Evolutionary conservation across 2,888 invertebrate species (phyloP).

Genomic region (Drosophila flavopinicola): DNA sequence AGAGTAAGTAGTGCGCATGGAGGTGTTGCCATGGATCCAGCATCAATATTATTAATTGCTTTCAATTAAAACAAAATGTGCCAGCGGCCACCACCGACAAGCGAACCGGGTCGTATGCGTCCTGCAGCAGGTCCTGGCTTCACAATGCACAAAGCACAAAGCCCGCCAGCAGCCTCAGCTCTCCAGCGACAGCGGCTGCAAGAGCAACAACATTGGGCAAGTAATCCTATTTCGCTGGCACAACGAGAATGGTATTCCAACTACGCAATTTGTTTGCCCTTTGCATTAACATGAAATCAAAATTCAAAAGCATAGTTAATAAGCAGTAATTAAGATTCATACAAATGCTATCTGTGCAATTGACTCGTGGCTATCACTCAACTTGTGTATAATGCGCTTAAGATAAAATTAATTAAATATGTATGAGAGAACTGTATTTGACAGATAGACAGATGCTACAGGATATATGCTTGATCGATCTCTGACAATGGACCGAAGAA

Average conservation of each 20-base stretch:
- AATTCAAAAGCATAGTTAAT: no score
- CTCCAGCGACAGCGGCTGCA: background rate
- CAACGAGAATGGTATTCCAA: background rate
- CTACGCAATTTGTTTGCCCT: background rate
- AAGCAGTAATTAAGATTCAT: no score
- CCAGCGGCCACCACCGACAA: background rate
- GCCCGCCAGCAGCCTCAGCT: background rate
- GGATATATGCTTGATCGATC: no score
- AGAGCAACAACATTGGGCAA: background rate
- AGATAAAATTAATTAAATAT: no score
- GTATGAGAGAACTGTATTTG: no score
- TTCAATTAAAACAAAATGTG: conserved; percentile 59
- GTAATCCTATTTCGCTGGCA: conserved; percentile 1
- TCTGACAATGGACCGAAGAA: no score
- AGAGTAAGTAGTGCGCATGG: background rate
- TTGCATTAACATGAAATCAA: no score
- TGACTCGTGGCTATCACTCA: no score
- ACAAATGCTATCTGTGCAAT: no score
- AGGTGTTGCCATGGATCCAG: conserved; percentile 24
- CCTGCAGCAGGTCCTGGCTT: background rate
- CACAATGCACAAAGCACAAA: background rate
- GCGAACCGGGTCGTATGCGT: background rate
- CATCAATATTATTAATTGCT: conserved; percentile 67
- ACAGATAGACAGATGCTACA: no score
- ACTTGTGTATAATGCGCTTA: no score